Conservation (phyloP, 64 coral and sea anemone genomes). For the Pocillopora verrucosa region DNA sequence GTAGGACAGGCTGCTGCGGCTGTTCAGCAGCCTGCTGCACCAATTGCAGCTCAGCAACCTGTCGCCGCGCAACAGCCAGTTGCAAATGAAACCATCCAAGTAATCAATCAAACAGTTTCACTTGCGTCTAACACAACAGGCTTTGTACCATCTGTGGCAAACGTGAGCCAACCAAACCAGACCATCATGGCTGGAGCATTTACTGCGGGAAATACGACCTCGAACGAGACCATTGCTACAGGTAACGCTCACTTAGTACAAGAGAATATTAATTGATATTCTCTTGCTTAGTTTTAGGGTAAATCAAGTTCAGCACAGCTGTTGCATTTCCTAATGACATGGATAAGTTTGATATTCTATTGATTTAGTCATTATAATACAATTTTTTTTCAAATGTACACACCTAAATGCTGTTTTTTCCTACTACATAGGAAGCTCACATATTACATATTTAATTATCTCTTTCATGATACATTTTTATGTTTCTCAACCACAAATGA, state of each 20-base stretch:
- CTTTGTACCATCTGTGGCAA: slow-evolving; percentile 8
- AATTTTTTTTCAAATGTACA: no score
- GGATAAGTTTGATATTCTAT: no score
- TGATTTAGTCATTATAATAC: no score
- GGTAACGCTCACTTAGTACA: background rate
- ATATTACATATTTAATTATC: no score
- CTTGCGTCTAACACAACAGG: background rate
- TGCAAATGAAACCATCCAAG: slow-evolving; percentile 25
- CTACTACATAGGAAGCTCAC: no score
- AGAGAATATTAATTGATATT: background rate
- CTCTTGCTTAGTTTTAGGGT: no score
- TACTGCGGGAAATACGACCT: background rate
- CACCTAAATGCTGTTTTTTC: no score
- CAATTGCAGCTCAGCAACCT: background rate
- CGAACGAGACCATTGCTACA: background rate
- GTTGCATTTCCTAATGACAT: no score
- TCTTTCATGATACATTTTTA: no score
- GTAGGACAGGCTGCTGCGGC: background rate
- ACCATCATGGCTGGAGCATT: background rate
- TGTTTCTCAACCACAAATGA: no score
- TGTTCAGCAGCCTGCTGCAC: background rate
- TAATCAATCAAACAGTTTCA: slow-evolving; percentile 25
- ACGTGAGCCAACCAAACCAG: slow-evolving; percentile 1
- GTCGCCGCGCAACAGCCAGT: background rate
- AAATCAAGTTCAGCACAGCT: no score